These are phyloP conservation scores for Sciurus vulgaris DNA, from an alignment of 2,797 vertebrate genomes.

Conservation along the genomic window DNA sequence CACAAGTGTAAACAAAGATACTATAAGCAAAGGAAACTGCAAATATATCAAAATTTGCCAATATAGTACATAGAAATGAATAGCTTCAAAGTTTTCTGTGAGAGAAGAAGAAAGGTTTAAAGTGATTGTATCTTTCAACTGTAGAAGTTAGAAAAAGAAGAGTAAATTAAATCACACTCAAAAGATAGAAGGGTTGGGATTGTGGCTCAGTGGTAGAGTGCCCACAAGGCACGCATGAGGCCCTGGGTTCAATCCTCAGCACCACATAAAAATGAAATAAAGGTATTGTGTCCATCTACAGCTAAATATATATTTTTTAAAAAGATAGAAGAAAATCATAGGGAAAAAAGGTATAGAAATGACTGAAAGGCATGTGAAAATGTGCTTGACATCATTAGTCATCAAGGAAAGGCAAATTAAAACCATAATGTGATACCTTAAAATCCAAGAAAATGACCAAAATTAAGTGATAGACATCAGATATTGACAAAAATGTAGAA, in stretches of 20 bases:
- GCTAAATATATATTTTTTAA: too few species aligned
- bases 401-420: not conserved
- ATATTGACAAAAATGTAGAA: not conserved
- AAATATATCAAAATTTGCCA: not conserved
- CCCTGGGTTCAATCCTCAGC: too few species aligned
- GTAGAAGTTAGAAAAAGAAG: not conserved
- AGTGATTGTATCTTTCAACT: not conserved
- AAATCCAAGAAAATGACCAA: not conserved
- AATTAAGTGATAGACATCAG: not conserved
- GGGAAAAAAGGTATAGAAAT: not conserved
- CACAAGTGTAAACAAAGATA: not conserved
- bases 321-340: not conserved
- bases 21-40: not conserved
- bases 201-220: too few species aligned
- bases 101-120: not conserved
- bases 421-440: not conserved
- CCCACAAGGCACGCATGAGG: too few species aligned
- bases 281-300: too few species aligned
- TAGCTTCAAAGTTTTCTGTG: not conserved
- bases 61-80: not conserved
- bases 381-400: not conserved
- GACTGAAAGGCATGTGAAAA: not conserved
- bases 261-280: too few species aligned
- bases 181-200: not conserved
- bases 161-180: not conserved